phyloP scores from a whole-genome alignment of 23 tunicate genomes.

The Phallusia fumigata region DNA sequence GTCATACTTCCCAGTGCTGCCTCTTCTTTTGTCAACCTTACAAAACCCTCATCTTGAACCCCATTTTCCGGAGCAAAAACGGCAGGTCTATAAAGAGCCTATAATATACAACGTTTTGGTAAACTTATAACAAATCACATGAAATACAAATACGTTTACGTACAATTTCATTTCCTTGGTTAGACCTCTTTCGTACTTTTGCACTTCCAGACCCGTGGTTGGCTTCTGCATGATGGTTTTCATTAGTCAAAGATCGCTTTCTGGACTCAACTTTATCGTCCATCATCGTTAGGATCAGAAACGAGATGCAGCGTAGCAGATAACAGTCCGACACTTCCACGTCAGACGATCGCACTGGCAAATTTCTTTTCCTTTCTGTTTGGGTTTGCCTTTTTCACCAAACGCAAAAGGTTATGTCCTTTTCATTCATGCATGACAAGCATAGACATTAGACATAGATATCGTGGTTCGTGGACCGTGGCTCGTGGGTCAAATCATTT shows the following conservation, averaged over 20 bases:
- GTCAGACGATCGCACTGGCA: too few species aligned
- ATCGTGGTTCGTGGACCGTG: too few species aligned
- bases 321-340: too few species aligned
- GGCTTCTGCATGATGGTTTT: neutral
- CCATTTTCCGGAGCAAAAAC: conserved; percentile 40
- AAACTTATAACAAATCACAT: neutral
- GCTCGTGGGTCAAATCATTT: too few species aligned
- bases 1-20: conserved; percentile 51
- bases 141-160: neutral
- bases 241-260: neutral
- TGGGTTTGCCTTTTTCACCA: too few species aligned
- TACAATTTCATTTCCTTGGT: neutral
- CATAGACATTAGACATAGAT: too few species aligned
- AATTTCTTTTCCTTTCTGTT: too few species aligned
- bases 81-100: conserved; percentile 71
- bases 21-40: conserved; percentile 86
- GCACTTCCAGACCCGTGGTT: neutral
- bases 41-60: conserved; percentile 29
- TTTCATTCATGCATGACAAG: too few species aligned
- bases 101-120: neutral
- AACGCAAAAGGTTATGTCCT: too few species aligned
- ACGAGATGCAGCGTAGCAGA: too few species aligned
- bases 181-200: neutral
- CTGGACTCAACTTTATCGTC: neutral
- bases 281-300: too few species aligned